Evolutionary conservation across 2,113 vertebrate genomes (phyloP), one percentile per base, ranked within the genome.

Genomic region (Aldabrachelys gigantea): DNA sequence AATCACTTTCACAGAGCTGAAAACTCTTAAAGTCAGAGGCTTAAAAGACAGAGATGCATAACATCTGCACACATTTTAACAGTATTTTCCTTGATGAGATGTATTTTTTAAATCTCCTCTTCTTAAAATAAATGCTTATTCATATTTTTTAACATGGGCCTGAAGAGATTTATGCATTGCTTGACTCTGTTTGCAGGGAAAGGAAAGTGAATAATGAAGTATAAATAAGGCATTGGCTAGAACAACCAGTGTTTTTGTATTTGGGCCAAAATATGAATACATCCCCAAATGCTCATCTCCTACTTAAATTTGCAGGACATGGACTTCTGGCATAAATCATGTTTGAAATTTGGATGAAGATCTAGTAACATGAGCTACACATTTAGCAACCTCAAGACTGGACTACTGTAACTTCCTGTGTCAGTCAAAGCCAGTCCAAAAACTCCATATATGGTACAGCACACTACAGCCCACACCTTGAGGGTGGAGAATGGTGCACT

Each of bases 401-500:
- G 59, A 65, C 38, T 72, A 13, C 12, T 10, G 1, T 88, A 78
- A 92, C 83, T 31, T 92, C 83, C 56, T 85, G 0, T 2, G 44
- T 87, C 62, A 93, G 35, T 53, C 41, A 83, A 38, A 4, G 53
- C 84, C 44, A 75, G 89, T 78, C 75, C 41, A 78, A 78, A 47
- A 78, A 78, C 44, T 47, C 8, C 41, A 25, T 50, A 27, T 76
- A 41, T 5, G 92, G 62, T 95, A 75, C 47, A 47, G 38, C 92
- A 24, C 75, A 54, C 89, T 79, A 22, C 24, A 80, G 54, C 76
- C 78, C 59, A 95, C 49, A 91, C 94, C 76, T 93, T 72, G 78
- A 93, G 83, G 87, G 93, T 95, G 89, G 95, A 95, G 91, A 91
- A 89, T 2, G 3, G 86, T 92, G 49, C 49, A 41, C 65, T 95